Evolutionary conservation across 2,797 vertebrate species (phyloP).

Genomic region (Arctocebus calabarensis): DNA sequence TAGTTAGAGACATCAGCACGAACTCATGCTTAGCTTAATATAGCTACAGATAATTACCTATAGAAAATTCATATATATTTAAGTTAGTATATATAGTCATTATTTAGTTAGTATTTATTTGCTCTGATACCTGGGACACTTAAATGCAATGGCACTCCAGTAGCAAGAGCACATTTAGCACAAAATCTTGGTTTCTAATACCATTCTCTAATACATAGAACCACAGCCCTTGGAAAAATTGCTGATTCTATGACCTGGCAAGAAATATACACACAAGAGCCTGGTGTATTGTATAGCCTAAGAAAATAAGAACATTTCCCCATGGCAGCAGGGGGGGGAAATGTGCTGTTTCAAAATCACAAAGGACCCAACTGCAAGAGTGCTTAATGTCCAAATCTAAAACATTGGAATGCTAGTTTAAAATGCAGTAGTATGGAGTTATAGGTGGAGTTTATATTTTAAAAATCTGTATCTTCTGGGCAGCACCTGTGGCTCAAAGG

Average conservation of each 20-base stretch:
- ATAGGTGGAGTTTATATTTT: neutral
- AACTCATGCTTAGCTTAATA: neutral
- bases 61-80: neutral
- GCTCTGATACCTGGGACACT: neutral
- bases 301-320: neutral
- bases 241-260: neutral
- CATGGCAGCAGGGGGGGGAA: too few species aligned
- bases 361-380: neutral
- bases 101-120: neutral
- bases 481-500: too few species aligned
- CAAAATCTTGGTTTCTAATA: neutral
- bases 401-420: neutral
- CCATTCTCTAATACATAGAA: neutral
- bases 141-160: neutral
- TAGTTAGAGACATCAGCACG: neutral
- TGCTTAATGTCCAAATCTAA: neutral
- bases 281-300: neutral
- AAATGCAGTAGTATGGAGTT: neutral
- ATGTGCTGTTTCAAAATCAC: neutral
- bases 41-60: neutral
- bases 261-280: neutral
- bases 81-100: neutral
- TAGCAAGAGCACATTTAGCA: neutral
- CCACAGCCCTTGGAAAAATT: neutral
- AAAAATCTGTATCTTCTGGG: neutral